Evolutionary conservation across 2,888 invertebrate genomes (phyloP).

Genomic region (Selenia dentaria): DNA sequence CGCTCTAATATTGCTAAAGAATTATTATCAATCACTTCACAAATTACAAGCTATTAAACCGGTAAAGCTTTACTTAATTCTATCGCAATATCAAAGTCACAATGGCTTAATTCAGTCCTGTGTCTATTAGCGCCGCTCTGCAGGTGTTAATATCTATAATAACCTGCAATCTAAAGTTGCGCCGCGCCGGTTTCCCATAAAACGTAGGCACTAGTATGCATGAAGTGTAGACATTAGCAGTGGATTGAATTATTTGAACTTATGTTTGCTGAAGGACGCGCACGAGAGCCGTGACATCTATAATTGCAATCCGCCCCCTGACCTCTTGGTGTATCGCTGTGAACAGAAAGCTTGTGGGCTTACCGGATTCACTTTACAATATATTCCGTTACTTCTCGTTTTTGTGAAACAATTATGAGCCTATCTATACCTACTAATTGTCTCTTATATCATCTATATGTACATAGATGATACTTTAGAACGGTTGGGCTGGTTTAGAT

Average conservation of each 20-base stretch:
- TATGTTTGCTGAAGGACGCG: conserved; percentile 56
- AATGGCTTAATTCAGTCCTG: conserved; percentile 18
- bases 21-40: neutral
- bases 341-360: conserved; percentile 6
- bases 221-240: conserved; percentile 8
- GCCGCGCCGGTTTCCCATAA: conserved; percentile 18
- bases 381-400: too few relatives aligned
- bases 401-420: too few relatives aligned
- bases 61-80: neutral
- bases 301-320: conserved; percentile 67
- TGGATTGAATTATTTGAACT: conserved; percentile 34
- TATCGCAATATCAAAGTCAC: conserved; percentile 12
- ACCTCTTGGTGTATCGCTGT: conserved; percentile 53
- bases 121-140: conserved; percentile 15
- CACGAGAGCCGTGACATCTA: conserved; percentile 69
- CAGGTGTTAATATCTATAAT: conserved; percentile 25
- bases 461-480: too few relatives aligned
- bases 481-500: too few relatives aligned
- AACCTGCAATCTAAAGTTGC: conserved; percentile 21
- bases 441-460: too few relatives aligned
- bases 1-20: too few relatives aligned
- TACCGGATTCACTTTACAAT: too few relatives aligned
- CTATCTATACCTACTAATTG: too few relatives aligned
- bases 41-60: neutral
- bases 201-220: conserved; percentile 8